phyloP scores from a whole-genome alignment of 1,140 invertebrate genomes.

The Whitmania pigra region DNA sequence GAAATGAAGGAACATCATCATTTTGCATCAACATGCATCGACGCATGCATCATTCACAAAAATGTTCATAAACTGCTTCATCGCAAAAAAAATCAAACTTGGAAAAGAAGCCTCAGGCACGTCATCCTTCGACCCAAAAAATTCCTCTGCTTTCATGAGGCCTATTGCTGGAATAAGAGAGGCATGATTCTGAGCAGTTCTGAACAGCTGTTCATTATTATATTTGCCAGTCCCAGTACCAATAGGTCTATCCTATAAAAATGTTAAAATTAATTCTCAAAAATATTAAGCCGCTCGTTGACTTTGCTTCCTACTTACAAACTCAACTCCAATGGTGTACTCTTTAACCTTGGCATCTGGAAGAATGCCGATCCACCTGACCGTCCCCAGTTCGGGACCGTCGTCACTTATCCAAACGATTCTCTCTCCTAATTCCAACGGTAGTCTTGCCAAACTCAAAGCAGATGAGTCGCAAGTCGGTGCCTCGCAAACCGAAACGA shows the following conservation, averaged over 20 bases:
- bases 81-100: too few species aligned
- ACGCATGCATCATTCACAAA: too few species aligned
- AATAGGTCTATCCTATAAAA: constrained; percentile 43
- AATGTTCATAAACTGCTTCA: too few species aligned
- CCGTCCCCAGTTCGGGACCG: constrained; percentile 44
- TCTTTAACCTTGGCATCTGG: constrained; percentile 42
- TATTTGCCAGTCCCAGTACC: constrained; percentile 48
- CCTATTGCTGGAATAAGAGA: constrained; percentile 49
- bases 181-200: constrained; percentile 47
- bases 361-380: constrained; percentile 49
- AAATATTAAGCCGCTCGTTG: not conserved
- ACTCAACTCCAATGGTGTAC: constrained; percentile 49
- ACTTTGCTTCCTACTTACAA: constrained; percentile 32
- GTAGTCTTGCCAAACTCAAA: constrained; percentile 22
- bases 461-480: too few species aligned
- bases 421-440: constrained; percentile 44
- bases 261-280: not conserved
- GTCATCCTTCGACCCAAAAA: constrained; percentile 24
- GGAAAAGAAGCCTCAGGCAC: too few species aligned
- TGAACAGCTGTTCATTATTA: constrained; percentile 46
- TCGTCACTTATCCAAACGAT: constrained; percentile 48
- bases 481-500: not conserved
- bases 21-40: too few species aligned
- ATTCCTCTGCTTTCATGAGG: constrained; percentile 46
- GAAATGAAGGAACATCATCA: too few species aligned